Evolutionary conservation across 2,888 invertebrate genomes (phyloP).

Genomic region (Chymomyza procnemis): DNA sequence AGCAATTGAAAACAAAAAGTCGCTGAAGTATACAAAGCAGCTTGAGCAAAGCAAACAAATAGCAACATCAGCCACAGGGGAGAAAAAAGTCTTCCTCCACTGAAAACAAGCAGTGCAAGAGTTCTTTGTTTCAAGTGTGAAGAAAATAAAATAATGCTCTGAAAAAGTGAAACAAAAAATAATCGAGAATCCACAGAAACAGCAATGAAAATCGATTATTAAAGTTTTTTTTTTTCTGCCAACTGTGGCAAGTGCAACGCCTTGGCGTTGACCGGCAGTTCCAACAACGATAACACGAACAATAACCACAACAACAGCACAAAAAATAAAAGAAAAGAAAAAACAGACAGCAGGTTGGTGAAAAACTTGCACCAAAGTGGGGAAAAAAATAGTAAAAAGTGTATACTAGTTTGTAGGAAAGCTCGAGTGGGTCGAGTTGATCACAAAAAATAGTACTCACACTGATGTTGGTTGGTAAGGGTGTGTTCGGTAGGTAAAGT

Average conservation of each 20-base stretch:
- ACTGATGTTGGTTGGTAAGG: too few relatives aligned
- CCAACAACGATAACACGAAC: conserved; percentile 12
- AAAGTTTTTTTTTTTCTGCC: conserved; percentile 20
- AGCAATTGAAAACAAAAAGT: conserved; percentile 25
- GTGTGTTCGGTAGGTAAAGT: conserved; percentile 37
- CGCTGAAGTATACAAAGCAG: conserved; percentile 13
- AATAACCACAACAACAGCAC: conserved; percentile 23
- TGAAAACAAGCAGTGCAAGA: conserved; percentile 29
- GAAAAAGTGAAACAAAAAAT: background rate
- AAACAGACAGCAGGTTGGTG: background rate
- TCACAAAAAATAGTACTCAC: conserved; percentile 1
- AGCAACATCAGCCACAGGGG: conserved; percentile 2
- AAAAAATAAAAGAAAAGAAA: conserved; percentile 4
- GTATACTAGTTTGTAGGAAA: background rate
- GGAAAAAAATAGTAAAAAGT: conserved; percentile 6
- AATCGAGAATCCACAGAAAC: conserved; percentile 11
- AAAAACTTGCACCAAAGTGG: conserved; percentile 3
- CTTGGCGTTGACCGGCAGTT: conserved; percentile 9
- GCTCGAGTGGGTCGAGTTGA: background rate
- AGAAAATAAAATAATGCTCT: conserved; percentile 31
- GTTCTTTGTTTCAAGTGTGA: conserved; percentile 42
- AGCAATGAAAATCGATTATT: conserved; percentile 51
- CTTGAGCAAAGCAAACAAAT: background rate
- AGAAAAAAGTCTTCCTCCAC: conserved; percentile 18
- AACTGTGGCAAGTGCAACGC: background rate